phyloP scores from a whole-genome alignment of 1,140 invertebrate species.

The Cecropterus lyciades region DNA sequence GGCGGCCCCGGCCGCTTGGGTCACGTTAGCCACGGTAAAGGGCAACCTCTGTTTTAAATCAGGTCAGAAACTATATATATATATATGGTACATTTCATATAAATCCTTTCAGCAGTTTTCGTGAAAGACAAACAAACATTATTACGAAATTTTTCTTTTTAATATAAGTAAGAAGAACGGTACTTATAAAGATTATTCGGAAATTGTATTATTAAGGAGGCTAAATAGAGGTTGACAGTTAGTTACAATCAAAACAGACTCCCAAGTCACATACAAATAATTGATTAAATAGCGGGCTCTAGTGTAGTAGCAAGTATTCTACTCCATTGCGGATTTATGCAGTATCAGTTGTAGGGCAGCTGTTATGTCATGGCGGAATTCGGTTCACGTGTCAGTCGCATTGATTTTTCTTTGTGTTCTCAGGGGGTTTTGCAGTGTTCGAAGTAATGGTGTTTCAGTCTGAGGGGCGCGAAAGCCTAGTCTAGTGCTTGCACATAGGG shows the following conservation, averaged over 20 bases:
- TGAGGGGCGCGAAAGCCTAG: slow-evolving; percentile 6
- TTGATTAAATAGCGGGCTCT: neutral
- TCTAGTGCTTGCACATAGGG: slow-evolving; percentile 8
- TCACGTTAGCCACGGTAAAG: no score
- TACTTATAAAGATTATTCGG: neutral
- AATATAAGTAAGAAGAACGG: no score
- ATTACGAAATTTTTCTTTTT: no score
- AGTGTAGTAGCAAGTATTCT: slow-evolving; percentile 6
- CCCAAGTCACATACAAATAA: neutral
- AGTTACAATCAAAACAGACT: neutral
- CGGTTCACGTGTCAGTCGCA: slow-evolving; percentile 34
- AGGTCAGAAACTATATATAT: no score
- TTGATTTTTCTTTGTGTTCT: slow-evolving; percentile 31
- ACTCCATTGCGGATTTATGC: slow-evolving; percentile 32
- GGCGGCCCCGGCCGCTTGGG: no score
- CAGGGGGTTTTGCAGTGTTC: slow-evolving; percentile 11
- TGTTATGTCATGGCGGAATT: slow-evolving; percentile 31
- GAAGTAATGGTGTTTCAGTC: slow-evolving; percentile 17
- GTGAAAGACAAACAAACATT: no score
- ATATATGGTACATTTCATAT: no score
- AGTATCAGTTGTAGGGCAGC: slow-evolving; percentile 21
- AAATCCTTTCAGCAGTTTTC: no score
- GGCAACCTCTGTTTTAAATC: no score
- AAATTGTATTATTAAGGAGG: neutral
- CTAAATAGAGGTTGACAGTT: neutral